Conservation (phyloP, 2,888 invertebrate species). For the Tetrapedia diversipes region DNA sequence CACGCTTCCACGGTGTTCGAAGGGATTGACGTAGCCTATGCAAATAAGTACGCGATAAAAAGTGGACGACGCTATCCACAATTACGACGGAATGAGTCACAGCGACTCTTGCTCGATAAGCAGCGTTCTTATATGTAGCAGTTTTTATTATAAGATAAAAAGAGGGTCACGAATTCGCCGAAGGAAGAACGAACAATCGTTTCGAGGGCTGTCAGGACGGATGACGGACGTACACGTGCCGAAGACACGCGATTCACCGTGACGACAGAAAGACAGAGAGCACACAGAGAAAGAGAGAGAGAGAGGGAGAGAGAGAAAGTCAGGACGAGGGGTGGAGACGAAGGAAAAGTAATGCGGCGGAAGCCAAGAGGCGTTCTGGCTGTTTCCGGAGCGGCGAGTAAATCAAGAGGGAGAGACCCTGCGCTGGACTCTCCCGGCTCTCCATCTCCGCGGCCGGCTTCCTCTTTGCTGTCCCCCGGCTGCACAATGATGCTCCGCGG, state of each 20-base stretch:
- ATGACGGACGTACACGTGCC: conserved; percentile 61
- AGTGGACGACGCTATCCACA: not conserved
- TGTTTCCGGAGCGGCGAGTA: conserved; percentile 29
- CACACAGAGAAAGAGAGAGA: no score
- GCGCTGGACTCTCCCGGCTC: conserved; percentile 8
- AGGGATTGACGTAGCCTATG: no score
- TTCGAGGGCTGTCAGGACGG: conserved; percentile 35
- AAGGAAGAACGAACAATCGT: not conserved
- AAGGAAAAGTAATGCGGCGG: conserved; percentile 29
- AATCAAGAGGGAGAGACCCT: conserved; percentile 30
- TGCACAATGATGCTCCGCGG: conserved; percentile 28
- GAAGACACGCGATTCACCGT: conserved; percentile 45
- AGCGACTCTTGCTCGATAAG: conserved; percentile 22
- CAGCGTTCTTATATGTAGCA: not conserved
- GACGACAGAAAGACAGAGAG: conserved; percentile 13
- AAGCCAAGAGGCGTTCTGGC: conserved; percentile 29
- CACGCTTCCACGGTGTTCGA: no score
- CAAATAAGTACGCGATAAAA: no score
- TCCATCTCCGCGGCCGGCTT: not conserved
- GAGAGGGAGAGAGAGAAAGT: no score
- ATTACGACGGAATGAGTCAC: conserved; percentile 35
- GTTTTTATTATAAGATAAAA: not conserved
- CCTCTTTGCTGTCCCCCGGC: conserved; percentile 7
- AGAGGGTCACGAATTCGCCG: conserved; percentile 33
- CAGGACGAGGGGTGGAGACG: not conserved